Evolutionary conservation across 2,888 invertebrate species (phyloP).

Genomic region (Drosophila multiciliata): DNA sequence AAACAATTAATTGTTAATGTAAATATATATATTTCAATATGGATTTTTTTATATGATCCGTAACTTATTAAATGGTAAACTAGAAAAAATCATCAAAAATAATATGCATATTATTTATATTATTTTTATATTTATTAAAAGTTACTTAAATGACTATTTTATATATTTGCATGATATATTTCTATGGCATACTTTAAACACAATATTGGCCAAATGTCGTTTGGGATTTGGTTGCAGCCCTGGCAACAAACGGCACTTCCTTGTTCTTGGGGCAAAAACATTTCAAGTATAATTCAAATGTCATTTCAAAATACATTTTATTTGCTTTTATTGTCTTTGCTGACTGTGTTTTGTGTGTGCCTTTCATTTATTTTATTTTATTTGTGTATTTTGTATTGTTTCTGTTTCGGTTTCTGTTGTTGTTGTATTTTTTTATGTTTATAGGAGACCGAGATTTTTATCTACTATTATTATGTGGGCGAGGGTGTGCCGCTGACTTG

Average conservation of each 20-base stretch:
- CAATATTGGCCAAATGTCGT: not conserved
- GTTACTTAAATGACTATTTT: too few species aligned
- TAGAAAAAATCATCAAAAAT: too few species aligned
- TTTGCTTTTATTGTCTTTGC: slow-evolving; percentile 70
- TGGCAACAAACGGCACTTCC: slow-evolving; percentile 13
- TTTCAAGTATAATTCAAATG: slow-evolving; percentile 65
- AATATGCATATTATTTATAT: too few species aligned
- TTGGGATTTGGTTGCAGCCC: slow-evolving; percentile 1
- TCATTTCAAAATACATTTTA: slow-evolving; percentile 68
- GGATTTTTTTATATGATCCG: too few species aligned
- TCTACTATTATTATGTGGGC: slow-evolving; percentile 24
- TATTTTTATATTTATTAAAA: too few species aligned
- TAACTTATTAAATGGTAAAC: too few species aligned
- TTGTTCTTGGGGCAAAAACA: slow-evolving; percentile 3
- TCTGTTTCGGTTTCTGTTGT: not conserved
- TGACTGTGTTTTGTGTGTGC: slow-evolving; percentile 38
- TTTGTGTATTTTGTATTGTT: slow-evolving; percentile 8
- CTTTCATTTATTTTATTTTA: slow-evolving; percentile 16
- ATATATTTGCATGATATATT: not conserved
- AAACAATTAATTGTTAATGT: too few species aligned
- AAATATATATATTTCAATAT: too few species aligned
- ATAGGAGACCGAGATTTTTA: slow-evolving; percentile 62
- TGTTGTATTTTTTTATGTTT: slow-evolving; percentile 12
- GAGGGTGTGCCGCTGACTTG: slow-evolving; percentile 30
- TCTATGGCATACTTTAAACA: not conserved